phyloP scores from a whole-genome alignment of 2,797 vertebrate genomes.

The Pelodytes ibericus region DNA sequence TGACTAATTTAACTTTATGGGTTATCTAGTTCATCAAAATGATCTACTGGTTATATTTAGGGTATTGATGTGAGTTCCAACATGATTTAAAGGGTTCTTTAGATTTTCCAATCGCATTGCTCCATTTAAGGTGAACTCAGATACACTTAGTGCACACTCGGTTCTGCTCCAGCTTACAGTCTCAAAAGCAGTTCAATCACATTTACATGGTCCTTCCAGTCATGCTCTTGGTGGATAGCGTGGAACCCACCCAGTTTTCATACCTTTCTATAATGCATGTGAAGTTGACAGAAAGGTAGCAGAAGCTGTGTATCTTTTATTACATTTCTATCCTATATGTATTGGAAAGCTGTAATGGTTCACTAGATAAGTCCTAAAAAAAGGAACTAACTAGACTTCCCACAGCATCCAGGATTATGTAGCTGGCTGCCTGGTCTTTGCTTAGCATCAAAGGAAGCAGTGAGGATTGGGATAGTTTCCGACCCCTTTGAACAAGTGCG shows the following conservation, averaged over 20 bases:
- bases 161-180: too few relatives aligned
- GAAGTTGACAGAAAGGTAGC: constrained; percentile 58
- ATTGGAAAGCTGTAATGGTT: constrained; percentile 56
- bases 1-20: too few relatives aligned
- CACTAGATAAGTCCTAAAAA: constrained; percentile 60
- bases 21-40: too few relatives aligned
- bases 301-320: constrained; percentile 56
- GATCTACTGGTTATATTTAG: too few relatives aligned
- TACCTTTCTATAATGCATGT: constrained; percentile 16
- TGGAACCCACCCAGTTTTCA: constrained; percentile 3
- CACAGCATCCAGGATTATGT: constrained; percentile 39
- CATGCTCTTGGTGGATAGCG: neutral
- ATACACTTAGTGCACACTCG: too few relatives aligned
- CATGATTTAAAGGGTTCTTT: too few relatives aligned
- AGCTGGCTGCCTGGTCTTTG: constrained; percentile 35
- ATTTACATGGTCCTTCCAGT: neutral
- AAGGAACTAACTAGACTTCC: constrained; percentile 50
- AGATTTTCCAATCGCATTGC: too few relatives aligned
- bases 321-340: constrained; percentile 64
- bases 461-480: constrained; percentile 48
- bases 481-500: constrained; percentile 50
- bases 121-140: too few relatives aligned
- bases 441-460: constrained; percentile 46
- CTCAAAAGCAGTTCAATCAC: neutral
- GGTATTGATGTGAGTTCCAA: too few relatives aligned